A percentile compares a stretch with the other conserved stretches of the same genome.
phyloP scores from a whole-genome alignment of 1,140 invertebrate species.

The Lanistes nyassanus region DNA sequence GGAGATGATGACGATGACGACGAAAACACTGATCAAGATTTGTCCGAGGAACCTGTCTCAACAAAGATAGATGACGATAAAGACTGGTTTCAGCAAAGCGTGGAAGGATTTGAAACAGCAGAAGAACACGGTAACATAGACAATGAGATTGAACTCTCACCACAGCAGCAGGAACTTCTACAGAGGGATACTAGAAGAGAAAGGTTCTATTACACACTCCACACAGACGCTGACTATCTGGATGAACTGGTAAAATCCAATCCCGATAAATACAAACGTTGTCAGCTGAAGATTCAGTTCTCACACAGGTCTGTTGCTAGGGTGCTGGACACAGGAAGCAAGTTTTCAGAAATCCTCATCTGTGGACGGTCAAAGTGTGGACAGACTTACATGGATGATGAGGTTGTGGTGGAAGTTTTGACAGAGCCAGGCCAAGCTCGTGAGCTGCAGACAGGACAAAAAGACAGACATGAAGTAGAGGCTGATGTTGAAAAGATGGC shows the following conservation, averaged over 20 bases:
- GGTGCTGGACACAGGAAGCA: conserved; percentile 20
- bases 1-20: too few relatives aligned
- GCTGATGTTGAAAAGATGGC: background rate
- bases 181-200: background rate
- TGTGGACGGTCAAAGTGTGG: conserved; percentile 52
- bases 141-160: background rate
- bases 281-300: conserved; percentile 42
- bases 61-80: background rate
- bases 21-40: too few relatives aligned
- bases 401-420: conserved; percentile 54
- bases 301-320: conserved; percentile 37
- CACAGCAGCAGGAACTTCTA: background rate
- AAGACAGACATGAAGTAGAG: background rate
- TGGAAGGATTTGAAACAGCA: conserved; percentile 10
- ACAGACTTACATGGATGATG: conserved; percentile 51
- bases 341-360: conserved; percentile 45
- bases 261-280: conserved; percentile 37
- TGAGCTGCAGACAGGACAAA: background rate
- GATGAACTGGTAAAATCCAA: conserved; percentile 14
- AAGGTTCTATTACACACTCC: background rate
- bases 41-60: too few relatives aligned
- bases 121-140: background rate
- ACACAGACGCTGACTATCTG: background rate
- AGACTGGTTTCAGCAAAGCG: conserved; percentile 18
- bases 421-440: conserved; percentile 1